Conservation (phyloP, 1,140 invertebrate genomes). For the Cydia amplana region DNA sequence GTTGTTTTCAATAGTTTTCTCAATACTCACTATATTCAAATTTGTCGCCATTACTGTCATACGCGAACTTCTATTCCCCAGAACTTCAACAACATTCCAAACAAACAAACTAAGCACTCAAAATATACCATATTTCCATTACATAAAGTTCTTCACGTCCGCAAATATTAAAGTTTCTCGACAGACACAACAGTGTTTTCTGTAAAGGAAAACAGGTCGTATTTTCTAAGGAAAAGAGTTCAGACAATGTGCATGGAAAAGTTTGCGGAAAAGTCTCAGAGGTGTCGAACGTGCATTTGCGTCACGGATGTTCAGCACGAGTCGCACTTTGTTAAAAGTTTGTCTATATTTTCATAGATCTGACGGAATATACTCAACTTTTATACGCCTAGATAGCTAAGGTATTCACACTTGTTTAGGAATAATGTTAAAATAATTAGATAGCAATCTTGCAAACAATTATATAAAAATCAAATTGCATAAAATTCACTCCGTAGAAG, state of each 20-base stretch:
- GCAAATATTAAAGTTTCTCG: neutral
- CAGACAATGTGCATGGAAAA: neutral
- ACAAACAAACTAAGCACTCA: constrained; percentile 3
- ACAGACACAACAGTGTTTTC: neutral
- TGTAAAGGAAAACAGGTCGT: neutral
- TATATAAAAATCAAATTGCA: too few relatives aligned
- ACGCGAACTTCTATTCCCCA: constrained; percentile 3
- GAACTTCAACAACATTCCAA: neutral
- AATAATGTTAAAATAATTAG: too few relatives aligned
- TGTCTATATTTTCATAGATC: neutral
- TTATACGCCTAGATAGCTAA: neutral
- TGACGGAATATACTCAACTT: neutral
- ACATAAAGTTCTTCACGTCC: neutral
- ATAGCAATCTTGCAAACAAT: too few relatives aligned
- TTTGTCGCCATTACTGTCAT: constrained; percentile 16
- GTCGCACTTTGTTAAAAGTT: constrained; percentile 21
- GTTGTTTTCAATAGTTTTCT: neutral
- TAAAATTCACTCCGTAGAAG: too few relatives aligned
- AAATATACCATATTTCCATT: neutral
- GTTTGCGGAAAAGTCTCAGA: constrained; percentile 6
- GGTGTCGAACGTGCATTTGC: constrained; percentile 17
- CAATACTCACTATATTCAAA: constrained; percentile 21
- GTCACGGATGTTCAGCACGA: neutral
- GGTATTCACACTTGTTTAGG: too few relatives aligned
- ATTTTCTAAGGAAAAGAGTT: neutral